A percentile compares a stretch with the other conserved stretches of the same genome.
Evolutionary conservation across 2,888 invertebrate species (phyloP).

Genomic region (Agonum fuliginosum): DNA sequence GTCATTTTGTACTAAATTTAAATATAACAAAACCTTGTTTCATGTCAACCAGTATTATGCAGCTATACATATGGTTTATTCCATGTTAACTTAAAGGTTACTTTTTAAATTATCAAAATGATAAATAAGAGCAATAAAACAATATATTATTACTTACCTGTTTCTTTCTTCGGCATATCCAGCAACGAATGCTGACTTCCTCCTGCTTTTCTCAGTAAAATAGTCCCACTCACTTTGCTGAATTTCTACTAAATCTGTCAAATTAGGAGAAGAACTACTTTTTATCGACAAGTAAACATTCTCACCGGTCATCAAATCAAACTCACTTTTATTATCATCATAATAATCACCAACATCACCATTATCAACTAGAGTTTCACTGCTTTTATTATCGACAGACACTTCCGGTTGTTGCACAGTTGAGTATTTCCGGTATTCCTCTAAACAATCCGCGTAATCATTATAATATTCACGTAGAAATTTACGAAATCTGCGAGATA

Average conservation of each 20-base stretch:
- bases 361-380: conserved; percentile 48
- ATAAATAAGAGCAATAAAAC: too few species aligned
- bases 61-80: too few species aligned
- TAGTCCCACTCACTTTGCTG: conserved; percentile 28
- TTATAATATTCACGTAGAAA: conserved; percentile 78
- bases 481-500: conserved; percentile 65
- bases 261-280: conserved; percentile 77
- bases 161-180: conserved; percentile 62
- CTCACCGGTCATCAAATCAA: conserved; percentile 65
- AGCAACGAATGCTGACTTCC: conserved; percentile 74
- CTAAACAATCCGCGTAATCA: conserved; percentile 78
- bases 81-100: too few species aligned
- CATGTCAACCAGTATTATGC: too few species aligned
- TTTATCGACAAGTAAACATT: conserved; percentile 71
- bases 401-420: conserved; percentile 60
- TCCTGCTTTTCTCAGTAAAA: conserved; percentile 72
- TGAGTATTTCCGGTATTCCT: conserved; percentile 72
- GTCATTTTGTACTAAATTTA: too few species aligned
- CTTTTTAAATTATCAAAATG: too few species aligned
- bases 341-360: conserved; percentile 40
- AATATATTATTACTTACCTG: conserved; percentile 61
- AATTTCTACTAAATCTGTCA: conserved; percentile 67
- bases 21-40: too few species aligned
- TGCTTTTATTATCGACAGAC: conserved; percentile 55
- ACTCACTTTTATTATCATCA: conserved; percentile 45